Base-by-base conservation (phyloP, 2,113 vertebrate species). In the Chitala chitala region DNA sequence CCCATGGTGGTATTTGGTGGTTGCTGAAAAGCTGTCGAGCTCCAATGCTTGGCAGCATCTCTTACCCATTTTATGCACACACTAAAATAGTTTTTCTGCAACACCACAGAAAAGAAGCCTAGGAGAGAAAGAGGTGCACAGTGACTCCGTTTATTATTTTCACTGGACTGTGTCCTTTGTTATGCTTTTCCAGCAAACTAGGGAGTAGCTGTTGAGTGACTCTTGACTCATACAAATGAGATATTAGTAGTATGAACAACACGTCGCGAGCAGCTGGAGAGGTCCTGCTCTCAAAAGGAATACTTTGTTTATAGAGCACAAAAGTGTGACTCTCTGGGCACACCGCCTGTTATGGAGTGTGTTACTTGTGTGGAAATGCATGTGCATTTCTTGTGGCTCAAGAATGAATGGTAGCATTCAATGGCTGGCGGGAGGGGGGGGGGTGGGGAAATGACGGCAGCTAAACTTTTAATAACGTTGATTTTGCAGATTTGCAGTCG, bases 341-440 rank as follows among this genome's bases (percentile, higher is more conserved):
- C 42, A 42, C n/a, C 24, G 65, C 38, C 42, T 44, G 50, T 13
- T 22, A 24, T 76, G 88, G 83, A 89, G 83, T 84, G 84, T 86
- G 79, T 78, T 82, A 82, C 75, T 77, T 73, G 77, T 68, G 74
- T 70, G 55, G 71, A 81, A 88, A n/a, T n/a, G n/a, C n/a, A n/a
- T n/a, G n/a, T n/a, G 79, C 75, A 77, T 85, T 82, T 86, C 83
- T 84, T 80, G 75, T 84, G 79, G 76, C 76, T 69, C 68, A 20
- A 51, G 48, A 51, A 72, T 78, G 89, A 91, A 90, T 90, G 82
- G 85, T 77, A 81, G 85, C 84, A 85, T 88, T 91, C 83, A 89
- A 17, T 10, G 40, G 65, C n/a, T 20, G 6, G 13, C n/a, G n/a
- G n/a, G n/a, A n/a, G n/a, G n/a, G n/a, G n/a, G n/a, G n/a, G n/a